Evolutionary conservation across 1,140 invertebrate species (phyloP), one percentile per base, ranked within the genome.

Genomic region (Saxidomus purpurata): DNA sequence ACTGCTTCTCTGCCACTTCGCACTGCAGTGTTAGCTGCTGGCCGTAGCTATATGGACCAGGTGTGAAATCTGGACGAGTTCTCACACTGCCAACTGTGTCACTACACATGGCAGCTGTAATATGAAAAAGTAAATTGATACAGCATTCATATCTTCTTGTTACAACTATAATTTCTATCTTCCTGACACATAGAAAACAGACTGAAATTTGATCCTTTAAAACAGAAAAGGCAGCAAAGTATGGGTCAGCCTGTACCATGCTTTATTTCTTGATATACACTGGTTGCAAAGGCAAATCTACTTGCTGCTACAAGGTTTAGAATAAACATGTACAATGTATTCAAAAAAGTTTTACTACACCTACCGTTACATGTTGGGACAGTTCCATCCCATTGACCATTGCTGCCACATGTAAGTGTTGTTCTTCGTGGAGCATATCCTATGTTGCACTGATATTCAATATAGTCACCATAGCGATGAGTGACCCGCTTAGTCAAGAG

Each of bases 361-460:
- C 71, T 59, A 89, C 87, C 34, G 28, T 0, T 1, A 49, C 87
- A 89, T 31, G n/a, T 63, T 22, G 87, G 87, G 3, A 31, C 4
- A 25, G 38, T 47, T 4, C 31, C 28, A 34, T 0, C 19, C 87
- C 87, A 89, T 0, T 49, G 11, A 15, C 87, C 87, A 76, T 40
- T 47, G 4, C 22, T 31, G 1, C 25, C 38, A 74, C 87, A 84
- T 8, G 19, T 31, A 25, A 74, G 47, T 28, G 36, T n/a, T n/a
- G 34, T 63, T 19, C 79, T 55, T 8, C 61, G 25, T 40, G 80
- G 79, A 28, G 31, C 13, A 22, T 31, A 83, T 4, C 87, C 87
- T 31, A 89, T 74, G 31, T 83, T 28, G 43, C 87, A 89, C 36
- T 83, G 38, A 63, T 89, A 83, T 31, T 82, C 87, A 36, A 83